Evolutionary conservation across 2,113 vertebrate species (phyloP), one percentile per base, ranked within the genome.

Genomic region (Oxyruncus cristatus): DNA sequence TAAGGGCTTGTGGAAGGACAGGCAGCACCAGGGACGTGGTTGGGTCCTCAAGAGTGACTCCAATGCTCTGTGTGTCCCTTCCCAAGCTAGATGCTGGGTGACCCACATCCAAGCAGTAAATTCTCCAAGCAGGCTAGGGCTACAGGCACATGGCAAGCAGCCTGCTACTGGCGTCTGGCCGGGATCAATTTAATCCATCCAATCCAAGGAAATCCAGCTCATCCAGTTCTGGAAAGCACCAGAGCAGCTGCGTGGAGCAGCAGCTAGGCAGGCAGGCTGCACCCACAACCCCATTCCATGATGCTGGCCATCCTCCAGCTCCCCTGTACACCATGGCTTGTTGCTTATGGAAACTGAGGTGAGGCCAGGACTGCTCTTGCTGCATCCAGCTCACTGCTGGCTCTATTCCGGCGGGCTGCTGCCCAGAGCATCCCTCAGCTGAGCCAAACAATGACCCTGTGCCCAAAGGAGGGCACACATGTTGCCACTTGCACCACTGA

Each of bases 291-390:
- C 26, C 5, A 0, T 72, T 49, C 73, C 15, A 7, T 2, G 2
- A 74, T 9, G 87, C 46, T 18, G 22, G 30, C 13, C 56, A 62
- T 28, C 23, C 42, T 71, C 18, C 73, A 59, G 39, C 35, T 78
- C n/a, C 56, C 71, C 11, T 1, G 7, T 15, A 49, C 0, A 1
- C 28, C 2, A 2, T 11, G 17, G 28, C n/a, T 28, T 67, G 42
- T 52, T 0, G 0, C 37, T 70, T 4, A 1, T 66, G 2, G 6
- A 28, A 46, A 6, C 1, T 59, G 35, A 32, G 70, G 52, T 39
- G 47, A 65, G 52, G 42, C 44, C 33, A 52, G 70, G 33, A 44
- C 13, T 90, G 22, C 74, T 71, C 41, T 47, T 61, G 11, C 41
- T 20, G 19, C 41, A 59, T 44, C 17, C 61, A 49, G 8, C 35